Conservation (phyloP, 2,113 vertebrate genomes). For the Sinocyclocheilus maitianheensis region DNA sequence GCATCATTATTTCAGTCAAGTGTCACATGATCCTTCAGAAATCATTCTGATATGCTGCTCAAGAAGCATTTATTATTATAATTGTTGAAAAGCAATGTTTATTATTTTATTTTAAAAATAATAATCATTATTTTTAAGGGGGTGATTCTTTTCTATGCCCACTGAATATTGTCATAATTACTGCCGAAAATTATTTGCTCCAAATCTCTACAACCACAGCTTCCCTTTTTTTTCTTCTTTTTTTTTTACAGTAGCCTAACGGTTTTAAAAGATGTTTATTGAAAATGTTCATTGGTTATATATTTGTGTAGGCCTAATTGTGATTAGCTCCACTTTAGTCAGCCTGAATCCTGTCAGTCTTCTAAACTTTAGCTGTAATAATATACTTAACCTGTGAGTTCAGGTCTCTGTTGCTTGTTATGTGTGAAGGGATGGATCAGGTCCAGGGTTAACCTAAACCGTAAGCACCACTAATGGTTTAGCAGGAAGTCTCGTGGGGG, state of each 20-base stretch:
- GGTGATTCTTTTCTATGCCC: too few species aligned
- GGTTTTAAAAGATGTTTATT: background rate
- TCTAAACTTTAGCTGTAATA: background rate
- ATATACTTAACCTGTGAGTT: conserved; percentile 19
- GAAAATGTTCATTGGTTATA: background rate
- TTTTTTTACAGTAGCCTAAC: background rate
- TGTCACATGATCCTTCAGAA: too few species aligned
- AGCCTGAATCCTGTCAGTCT: background rate
- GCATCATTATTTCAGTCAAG: too few species aligned
- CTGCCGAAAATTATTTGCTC: background rate
- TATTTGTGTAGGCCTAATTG: background rate
- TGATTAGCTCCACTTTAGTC: background rate
- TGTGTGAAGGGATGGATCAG: conserved; percentile 23
- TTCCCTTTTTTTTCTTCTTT: too few species aligned
- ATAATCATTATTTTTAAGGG: too few species aligned
- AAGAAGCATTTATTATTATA: too few species aligned
- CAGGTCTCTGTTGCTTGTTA: conserved; percentile 25
- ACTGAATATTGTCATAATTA: background rate
- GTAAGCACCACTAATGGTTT: conserved; percentile 27
- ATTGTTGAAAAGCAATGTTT: too few species aligned
- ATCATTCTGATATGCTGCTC: too few species aligned
- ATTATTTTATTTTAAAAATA: too few species aligned
- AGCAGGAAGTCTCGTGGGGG: conserved; percentile 5
- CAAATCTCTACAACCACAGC: background rate
- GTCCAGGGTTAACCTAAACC: conserved; percentile 21